phyloP scores from a whole-genome alignment of 2,888 invertebrate species.

The Coenonympha glycerion region DNA sequence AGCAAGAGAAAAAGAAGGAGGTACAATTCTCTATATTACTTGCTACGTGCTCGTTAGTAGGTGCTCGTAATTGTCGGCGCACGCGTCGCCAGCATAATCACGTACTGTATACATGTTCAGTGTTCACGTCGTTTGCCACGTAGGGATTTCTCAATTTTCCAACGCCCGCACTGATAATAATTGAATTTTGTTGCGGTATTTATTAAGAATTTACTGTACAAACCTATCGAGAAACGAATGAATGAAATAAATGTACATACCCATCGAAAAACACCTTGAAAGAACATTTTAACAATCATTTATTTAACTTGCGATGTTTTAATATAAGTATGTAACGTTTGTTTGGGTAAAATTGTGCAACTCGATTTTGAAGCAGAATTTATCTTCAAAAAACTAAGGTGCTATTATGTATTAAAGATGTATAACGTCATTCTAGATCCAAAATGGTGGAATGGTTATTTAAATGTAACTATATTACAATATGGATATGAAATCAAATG shows the following conservation, averaged over 20 bases:
- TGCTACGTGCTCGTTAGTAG: conserved; percentile 36
- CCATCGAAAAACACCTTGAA: neutral
- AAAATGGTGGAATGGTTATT: too few relatives aligned
- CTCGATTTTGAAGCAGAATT: too few relatives aligned
- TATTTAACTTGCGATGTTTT: too few relatives aligned
- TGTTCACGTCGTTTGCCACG: conserved; percentile 31
- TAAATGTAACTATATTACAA: too few relatives aligned
- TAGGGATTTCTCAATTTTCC: conserved; percentile 31
- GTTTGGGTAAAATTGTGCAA: too few relatives aligned
- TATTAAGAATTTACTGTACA: conserved; percentile 1
- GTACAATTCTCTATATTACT: neutral
- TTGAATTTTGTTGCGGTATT: conserved; percentile 9
- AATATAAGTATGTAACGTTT: neutral
- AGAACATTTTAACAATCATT: neutral
- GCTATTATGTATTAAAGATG: too few relatives aligned
- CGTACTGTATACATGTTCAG: conserved; percentile 31
- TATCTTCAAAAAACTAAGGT: too few relatives aligned
- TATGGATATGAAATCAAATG: too few relatives aligned
- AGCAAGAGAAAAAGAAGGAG: neutral
- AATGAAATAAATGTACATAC: too few relatives aligned
- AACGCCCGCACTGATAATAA: conserved; percentile 13
- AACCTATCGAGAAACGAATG: neutral
- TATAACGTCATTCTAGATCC: too few relatives aligned
- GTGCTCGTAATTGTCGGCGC: conserved; percentile 32
- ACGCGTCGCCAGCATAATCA: conserved; percentile 32